These are phyloP conservation scores for Lysiphlebus fabarum DNA, from an alignment of 1,140 invertebrate genomes.

Conservation along the genomic window DNA sequence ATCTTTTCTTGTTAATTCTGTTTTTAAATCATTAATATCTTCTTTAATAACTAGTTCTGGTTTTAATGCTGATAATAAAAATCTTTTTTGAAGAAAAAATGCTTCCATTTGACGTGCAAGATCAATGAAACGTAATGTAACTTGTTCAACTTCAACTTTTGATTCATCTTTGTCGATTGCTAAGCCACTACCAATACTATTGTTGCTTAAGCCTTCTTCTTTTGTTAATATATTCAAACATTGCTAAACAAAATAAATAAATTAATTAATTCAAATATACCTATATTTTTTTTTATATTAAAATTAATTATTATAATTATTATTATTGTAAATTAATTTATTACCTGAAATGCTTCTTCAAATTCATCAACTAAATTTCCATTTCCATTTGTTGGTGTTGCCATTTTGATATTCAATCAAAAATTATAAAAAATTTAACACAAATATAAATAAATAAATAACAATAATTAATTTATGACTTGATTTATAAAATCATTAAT, in stretches of 20 bases:
- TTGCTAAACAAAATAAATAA: constrained; percentile 60
- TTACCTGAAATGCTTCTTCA: constrained; percentile 78
- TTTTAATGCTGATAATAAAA: constrained; percentile 84
- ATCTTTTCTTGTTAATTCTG: constrained; percentile 82
- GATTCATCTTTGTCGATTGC: constrained; percentile 80
- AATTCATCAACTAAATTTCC: constrained; percentile 82
- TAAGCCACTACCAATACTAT: constrained; percentile 46
- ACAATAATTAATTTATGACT: no score
- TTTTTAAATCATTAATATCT: constrained; percentile 80
- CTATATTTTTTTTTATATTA: neutral
- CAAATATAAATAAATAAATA: no score
- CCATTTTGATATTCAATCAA: constrained; percentile 57
- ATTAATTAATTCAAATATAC: neutral
- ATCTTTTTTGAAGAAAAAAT: constrained; percentile 89
- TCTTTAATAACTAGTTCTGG: constrained; percentile 89
- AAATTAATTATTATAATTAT: neutral
- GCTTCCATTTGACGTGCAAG: constrained; percentile 89
- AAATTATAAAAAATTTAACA: no score
- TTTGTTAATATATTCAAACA: constrained; percentile 82
- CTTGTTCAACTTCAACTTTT: constrained; percentile 80
- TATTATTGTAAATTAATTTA: neutral
- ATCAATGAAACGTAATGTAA: constrained; percentile 80
- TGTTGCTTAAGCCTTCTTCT: constrained; percentile 70
- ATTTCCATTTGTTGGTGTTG: constrained; percentile 73
- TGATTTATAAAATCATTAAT: no score